phyloP scores from a whole-genome alignment of 2,113 vertebrate species.

The Gymnobelideus leadbeateri region DNA sequence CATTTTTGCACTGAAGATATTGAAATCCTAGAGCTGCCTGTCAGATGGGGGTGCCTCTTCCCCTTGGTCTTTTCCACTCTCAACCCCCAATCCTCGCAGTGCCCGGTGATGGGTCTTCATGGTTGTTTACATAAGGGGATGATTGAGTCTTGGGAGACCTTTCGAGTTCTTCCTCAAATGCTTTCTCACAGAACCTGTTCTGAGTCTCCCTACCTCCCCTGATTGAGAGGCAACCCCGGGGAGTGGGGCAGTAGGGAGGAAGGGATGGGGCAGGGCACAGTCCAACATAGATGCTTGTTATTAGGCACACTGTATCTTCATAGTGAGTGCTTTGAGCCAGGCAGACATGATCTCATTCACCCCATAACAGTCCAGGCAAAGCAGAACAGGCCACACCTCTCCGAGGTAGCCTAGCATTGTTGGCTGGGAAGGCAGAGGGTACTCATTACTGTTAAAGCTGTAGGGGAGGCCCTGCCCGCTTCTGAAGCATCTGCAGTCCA shows the following conservation, averaged over 20 bases:
- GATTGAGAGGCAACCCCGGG: not conserved
- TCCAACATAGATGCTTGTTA: not conserved
- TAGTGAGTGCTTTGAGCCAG: not conserved
- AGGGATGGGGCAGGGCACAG: not conserved
- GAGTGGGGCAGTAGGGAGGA: not conserved
- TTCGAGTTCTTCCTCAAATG: not conserved
- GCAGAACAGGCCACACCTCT: not conserved
- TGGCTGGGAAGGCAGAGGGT: not conserved
- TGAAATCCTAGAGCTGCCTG: not conserved
- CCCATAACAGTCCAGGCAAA: not conserved
- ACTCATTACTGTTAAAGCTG: not conserved
- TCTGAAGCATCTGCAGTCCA: not conserved
- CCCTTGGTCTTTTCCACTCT: not conserved
- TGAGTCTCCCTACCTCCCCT: not conserved
- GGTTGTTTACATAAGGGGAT: not conserved
- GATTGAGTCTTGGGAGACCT: not conserved
- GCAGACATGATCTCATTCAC: not conserved
- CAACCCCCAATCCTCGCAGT: not conserved
- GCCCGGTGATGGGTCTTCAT: not conserved
- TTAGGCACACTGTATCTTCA: not conserved
- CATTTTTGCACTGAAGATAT: not conserved
- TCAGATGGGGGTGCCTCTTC: not conserved
- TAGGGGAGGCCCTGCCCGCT: not conserved
- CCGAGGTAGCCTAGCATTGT: not conserved
- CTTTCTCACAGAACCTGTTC: not conserved